Conservation (phyloP, 2,888 invertebrate genomes). For the Nipponacmea schrenckii region DNA sequence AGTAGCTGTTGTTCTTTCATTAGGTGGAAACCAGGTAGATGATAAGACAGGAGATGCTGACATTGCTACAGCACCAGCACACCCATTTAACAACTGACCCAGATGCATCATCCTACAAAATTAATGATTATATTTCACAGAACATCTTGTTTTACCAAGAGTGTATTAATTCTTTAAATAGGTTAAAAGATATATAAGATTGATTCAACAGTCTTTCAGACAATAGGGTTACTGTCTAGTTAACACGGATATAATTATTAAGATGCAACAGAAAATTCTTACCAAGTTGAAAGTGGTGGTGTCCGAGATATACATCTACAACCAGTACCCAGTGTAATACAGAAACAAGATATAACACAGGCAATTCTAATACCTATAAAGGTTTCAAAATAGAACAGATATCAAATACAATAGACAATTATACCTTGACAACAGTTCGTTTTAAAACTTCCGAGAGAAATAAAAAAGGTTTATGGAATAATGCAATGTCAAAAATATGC, state of each 20-base stretch:
- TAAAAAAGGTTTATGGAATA: background rate
- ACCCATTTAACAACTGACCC: constrained; percentile 69
- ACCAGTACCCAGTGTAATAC: background rate
- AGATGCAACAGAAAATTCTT: background rate
- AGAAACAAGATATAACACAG: background rate
- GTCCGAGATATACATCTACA: background rate
- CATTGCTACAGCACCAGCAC: constrained; percentile 68
- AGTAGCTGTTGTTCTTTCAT: constrained; percentile 69
- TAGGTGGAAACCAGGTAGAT: constrained; percentile 70
- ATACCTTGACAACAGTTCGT: too few species aligned
- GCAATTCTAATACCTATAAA: background rate
- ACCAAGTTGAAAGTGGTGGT: background rate
- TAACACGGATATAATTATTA: too few species aligned
- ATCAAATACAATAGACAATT: too few species aligned
- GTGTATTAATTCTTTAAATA: too few species aligned
- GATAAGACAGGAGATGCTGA: constrained; percentile 68
- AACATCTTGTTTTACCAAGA: too few species aligned
- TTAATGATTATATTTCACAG: background rate
- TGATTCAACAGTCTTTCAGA: too few species aligned
- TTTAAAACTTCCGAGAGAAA: background rate
- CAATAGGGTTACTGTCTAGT: too few species aligned
- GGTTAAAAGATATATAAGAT: too few species aligned
- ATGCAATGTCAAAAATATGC: too few species aligned
- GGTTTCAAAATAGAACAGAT: background rate
- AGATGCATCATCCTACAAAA: constrained; percentile 58